Evolutionary conservation across 2,888 invertebrate species (phyloP).

Genomic region (Ferrisia virgata): DNA sequence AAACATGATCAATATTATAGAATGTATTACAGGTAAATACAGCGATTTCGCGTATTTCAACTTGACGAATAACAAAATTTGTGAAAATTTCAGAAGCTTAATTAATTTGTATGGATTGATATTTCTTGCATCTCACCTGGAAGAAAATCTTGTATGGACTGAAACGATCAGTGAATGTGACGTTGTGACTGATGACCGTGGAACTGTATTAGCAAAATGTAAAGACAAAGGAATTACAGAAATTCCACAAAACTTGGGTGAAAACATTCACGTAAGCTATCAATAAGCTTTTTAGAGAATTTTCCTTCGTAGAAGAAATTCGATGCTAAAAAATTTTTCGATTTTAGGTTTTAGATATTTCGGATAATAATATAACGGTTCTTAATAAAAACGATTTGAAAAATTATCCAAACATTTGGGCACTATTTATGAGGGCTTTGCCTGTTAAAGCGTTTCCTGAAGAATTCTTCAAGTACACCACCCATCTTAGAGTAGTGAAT

Average conservation of each 20-base stretch:
- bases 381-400: not conserved
- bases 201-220: not conserved
- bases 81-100: too few species aligned
- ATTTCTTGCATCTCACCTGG: not conserved
- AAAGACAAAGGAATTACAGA: not conserved
- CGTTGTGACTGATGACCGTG: not conserved
- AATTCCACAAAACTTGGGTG: not conserved
- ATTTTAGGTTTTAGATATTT: not conserved
- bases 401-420: not conserved
- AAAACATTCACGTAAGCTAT: not conserved
- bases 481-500: not conserved
- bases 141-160: not conserved
- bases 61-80: too few species aligned
- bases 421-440: not conserved
- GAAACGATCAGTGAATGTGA: not conserved
- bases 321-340: too few species aligned
- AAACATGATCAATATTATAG: not conserved
- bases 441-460: not conserved
- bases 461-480: not conserved
- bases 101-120: not conserved
- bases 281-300: not conserved
- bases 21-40: not conserved
- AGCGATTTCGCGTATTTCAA: not conserved
- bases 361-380: not conserved
- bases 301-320: too few species aligned